These are phyloP conservation scores for Sardina pilchardus DNA, from an alignment of 2,113 vertebrate genomes.

Conservation along the genomic window DNA sequence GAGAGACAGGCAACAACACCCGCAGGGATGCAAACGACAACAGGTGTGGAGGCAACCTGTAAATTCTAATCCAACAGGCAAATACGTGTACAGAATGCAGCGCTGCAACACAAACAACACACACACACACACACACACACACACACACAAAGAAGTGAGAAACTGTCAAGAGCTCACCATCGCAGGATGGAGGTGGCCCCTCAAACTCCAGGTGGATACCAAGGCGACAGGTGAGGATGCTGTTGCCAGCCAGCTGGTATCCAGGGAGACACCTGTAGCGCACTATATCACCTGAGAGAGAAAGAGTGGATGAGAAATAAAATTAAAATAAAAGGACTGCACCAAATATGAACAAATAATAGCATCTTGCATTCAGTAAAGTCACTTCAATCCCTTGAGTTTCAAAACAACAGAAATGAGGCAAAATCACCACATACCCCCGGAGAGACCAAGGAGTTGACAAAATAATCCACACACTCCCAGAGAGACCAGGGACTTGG, in stretches of 20 bases:
- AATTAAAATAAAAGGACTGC: too few species aligned
- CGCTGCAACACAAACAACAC: not conserved
- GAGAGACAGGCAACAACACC: not conserved
- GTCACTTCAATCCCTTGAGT: too few species aligned
- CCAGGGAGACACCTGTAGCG: slow-evolving; percentile 91
- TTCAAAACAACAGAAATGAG: too few species aligned
- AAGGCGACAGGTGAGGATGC: slow-evolving; percentile 88
- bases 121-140: slow-evolving; percentile 2
- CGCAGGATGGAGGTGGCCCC: slow-evolving; percentile 89
- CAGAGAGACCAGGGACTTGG: too few species aligned
- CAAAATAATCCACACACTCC: too few species aligned
- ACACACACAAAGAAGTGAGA: not conserved
- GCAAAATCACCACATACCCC: too few species aligned
- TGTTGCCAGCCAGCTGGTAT: slow-evolving; percentile 86
- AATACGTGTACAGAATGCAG: not conserved
- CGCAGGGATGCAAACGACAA: not conserved
- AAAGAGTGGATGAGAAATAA: too few species aligned
- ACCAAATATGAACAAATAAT: too few species aligned
- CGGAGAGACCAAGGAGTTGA: too few species aligned
- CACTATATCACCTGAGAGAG: slow-evolving; percentile 83
- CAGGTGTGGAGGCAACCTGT: slow-evolving; percentile 1
- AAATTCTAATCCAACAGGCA: not conserved
- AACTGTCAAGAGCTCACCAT: slow-evolving; percentile 74
- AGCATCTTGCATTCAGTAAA: too few species aligned
- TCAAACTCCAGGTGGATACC: slow-evolving; percentile 89